Evolutionary conservation across 2,113 vertebrate genomes (phyloP).

Genomic region (Centropus unirufus): DNA sequence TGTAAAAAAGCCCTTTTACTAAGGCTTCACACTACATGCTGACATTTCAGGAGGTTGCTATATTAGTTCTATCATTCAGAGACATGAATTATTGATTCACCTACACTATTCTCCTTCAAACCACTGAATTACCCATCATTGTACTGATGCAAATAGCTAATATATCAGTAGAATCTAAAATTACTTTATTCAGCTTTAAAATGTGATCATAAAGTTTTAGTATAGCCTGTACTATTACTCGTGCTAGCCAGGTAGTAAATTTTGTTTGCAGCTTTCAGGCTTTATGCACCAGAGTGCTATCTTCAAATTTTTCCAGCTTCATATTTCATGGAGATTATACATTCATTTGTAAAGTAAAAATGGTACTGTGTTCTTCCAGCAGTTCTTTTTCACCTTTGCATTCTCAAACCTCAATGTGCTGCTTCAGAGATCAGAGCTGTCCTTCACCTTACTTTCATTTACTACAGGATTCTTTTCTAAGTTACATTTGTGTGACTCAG

Average conservation of each 20-base stretch:
- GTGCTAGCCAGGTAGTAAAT: neutral
- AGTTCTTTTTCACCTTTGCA: neutral
- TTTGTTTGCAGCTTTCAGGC: neutral
- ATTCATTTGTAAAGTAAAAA: neutral
- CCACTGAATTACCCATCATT: neutral
- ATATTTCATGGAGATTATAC: neutral
- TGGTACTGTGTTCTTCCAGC: neutral
- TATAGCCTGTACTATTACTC: neutral
- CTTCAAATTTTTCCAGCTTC: neutral
- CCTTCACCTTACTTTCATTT: neutral
- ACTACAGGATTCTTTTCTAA: neutral
- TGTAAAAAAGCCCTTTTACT: constrained; percentile 6
- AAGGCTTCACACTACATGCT: constrained; percentile 1
- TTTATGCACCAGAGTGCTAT: neutral
- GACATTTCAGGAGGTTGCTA: constrained; percentile 33
- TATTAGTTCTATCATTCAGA: constrained; percentile 50
- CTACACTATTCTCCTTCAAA: neutral
- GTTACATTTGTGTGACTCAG: neutral
- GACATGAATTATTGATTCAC: constrained; percentile 53
- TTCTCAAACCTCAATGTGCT: neutral
- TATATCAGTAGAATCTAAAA: constrained; percentile 31
- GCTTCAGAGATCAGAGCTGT: neutral
- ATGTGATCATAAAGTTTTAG: constrained; percentile 1
- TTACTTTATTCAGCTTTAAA: constrained; percentile 32
- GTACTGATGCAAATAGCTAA: constrained; percentile 32